These are phyloP conservation scores for Bugulina stolonifera DNA, from an alignment of 2,888 invertebrate genomes.

Conservation along the genomic window DNA sequence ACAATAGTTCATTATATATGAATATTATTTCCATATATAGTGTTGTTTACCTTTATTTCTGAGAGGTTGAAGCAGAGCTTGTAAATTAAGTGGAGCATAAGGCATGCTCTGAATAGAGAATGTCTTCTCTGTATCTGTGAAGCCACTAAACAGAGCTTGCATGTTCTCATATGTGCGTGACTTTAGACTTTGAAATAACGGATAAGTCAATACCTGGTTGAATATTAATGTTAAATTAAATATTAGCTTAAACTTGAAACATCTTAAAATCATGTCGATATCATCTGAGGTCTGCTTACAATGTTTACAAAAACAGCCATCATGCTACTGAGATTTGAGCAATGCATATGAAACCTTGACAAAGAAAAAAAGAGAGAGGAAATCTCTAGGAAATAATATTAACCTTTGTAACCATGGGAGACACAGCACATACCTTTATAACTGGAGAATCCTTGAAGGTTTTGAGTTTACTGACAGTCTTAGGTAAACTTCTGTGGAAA, in stretches of 20 bases:
- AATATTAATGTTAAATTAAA: background rate
- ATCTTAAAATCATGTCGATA: too few species aligned
- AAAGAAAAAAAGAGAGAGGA: too few species aligned
- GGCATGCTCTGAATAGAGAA: constrained; percentile 37
- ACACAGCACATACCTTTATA: background rate
- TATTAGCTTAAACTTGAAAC: too few species aligned
- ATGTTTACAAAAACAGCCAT: too few species aligned
- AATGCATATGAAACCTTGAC: too few species aligned
- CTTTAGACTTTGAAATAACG: constrained; percentile 38
- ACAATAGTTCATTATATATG: too few species aligned
- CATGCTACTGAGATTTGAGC: too few species aligned
- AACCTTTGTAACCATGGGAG: too few species aligned
- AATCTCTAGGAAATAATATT: too few species aligned
- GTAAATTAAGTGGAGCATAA: constrained; percentile 32
- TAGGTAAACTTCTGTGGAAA: constrained; percentile 37
- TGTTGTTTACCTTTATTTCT: constrained; percentile 29
- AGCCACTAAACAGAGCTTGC: constrained; percentile 37
- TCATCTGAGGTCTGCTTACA: too few species aligned
- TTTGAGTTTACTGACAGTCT: constrained; percentile 33
- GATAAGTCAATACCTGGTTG: constrained; percentile 35
- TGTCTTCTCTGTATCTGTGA: constrained; percentile 35
- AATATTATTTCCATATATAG: too few species aligned
- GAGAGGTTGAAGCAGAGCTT: constrained; percentile 32
- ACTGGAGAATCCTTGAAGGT: constrained; percentile 26
- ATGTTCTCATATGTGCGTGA: constrained; percentile 40